Evolutionary conservation across 2,888 invertebrate genomes (phyloP).

Genomic region (Rhaphigaster nebulosa): DNA sequence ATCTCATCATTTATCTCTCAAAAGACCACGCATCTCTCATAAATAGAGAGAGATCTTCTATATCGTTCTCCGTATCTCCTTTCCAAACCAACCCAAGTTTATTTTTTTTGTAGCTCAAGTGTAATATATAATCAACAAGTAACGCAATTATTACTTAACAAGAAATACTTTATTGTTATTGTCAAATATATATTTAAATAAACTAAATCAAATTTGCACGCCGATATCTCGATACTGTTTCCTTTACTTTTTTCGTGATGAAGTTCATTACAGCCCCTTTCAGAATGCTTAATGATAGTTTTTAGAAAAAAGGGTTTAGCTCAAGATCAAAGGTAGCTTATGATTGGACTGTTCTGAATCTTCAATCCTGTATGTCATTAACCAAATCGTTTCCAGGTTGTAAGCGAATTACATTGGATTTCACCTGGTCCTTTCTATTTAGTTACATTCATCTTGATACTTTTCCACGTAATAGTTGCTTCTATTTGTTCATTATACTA

Average conservation of each 20-base stretch:
- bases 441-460: not conserved
- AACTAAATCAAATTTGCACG: not conserved
- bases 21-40: no score
- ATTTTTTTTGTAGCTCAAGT: no score
- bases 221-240: not conserved
- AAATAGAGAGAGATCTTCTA: no score
- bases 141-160: no score
- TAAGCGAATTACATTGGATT: not conserved
- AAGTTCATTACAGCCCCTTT: not conserved
- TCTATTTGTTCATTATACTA: not conserved
- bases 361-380: not conserved
- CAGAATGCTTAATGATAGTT: not conserved
- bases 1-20: no score
- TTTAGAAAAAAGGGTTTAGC: not conserved
- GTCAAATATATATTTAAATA: no score
- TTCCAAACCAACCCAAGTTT: no score
- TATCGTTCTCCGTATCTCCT: no score
- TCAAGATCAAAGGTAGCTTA: not conserved
- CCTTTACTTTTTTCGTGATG: not conserved
- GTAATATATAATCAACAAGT: no score
- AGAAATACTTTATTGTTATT: no score
- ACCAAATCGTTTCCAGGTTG: not conserved
- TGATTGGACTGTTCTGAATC: not conserved
- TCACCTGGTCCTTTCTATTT: not conserved
- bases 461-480: not conserved